A percentile compares a stretch with the other conserved stretches of the same genome.
phyloP scores from a whole-genome alignment of 2,888 invertebrate genomes.

The Camptogramma bilineatum region DNA sequence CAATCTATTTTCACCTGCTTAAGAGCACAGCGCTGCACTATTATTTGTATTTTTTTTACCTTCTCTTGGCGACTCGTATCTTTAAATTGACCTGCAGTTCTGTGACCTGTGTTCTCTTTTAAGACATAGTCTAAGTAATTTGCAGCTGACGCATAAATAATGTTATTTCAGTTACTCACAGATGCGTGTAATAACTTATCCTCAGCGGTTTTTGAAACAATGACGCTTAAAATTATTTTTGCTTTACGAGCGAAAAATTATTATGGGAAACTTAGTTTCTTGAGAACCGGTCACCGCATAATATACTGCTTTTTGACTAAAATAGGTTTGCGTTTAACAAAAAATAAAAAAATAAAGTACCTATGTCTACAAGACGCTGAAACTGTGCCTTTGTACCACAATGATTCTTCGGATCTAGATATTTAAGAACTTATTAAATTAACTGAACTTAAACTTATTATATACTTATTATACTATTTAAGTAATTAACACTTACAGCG shows the following conservation, averaged over 20 bases:
- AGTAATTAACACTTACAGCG: no score
- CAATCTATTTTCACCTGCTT: no score
- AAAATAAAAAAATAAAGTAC: no score
- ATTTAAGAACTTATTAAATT: no score
- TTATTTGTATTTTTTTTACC: background rate
- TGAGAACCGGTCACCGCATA: background rate
- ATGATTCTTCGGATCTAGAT: no score
- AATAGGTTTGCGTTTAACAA: no score
- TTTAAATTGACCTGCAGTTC: background rate
- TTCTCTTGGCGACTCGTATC: background rate
- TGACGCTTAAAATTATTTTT: slow-evolving; percentile 19
- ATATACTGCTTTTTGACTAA: no score
- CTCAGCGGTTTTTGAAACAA: slow-evolving; percentile 24
- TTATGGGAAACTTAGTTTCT: slow-evolving; percentile 1
- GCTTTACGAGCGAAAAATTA: slow-evolving; percentile 23
- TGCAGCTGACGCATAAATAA: slow-evolving; percentile 20
- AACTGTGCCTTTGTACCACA: no score
- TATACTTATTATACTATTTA: no score
- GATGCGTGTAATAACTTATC: slow-evolving; percentile 30
- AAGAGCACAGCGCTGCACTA: no score
- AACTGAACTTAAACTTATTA: no score
- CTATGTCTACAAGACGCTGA: no score
- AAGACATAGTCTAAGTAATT: slow-evolving; percentile 13
- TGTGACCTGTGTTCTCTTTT: background rate
- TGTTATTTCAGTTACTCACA: slow-evolving; percentile 18